These are phyloP conservation scores for Onychomys leucogaster DNA, from an alignment of 2,797 vertebrate species.

Conservation along the genomic window DNA sequence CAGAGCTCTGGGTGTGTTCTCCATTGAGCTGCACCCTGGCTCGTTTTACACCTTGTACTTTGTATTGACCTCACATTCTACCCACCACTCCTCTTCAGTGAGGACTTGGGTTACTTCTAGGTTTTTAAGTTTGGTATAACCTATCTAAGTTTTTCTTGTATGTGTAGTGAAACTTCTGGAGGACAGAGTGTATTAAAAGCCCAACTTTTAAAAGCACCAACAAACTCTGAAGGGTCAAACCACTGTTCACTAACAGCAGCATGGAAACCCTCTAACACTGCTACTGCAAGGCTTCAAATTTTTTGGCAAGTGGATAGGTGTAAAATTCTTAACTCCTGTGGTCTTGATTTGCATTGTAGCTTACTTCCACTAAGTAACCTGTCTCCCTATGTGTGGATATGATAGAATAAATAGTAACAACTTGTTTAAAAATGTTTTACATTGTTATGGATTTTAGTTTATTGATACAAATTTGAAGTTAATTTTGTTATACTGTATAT, in stretches of 20 bases:
- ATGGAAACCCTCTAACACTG: neutral
- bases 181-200: neutral
- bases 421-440: no score
- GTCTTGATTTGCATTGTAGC: neutral
- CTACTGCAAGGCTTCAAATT: neutral
- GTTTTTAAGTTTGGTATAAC: neutral
- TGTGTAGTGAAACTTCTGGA: neutral
- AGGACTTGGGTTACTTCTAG: neutral
- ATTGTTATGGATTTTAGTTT: no score
- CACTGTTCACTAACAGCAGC: neutral
- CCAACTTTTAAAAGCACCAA: neutral
- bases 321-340: neutral
- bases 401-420: no score
- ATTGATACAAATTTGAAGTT: no score
- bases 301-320: no score
- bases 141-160: neutral
- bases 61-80: neutral
- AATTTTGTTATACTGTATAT: no score
- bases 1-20: no score
- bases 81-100: neutral
- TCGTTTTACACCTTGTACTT: neutral
- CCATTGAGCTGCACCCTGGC: neutral
- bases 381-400: neutral
- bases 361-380: neutral
- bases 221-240: neutral